Conservation (phyloP, 2,888 invertebrate genomes). For the Petrolisthes cinctipes region DNA sequence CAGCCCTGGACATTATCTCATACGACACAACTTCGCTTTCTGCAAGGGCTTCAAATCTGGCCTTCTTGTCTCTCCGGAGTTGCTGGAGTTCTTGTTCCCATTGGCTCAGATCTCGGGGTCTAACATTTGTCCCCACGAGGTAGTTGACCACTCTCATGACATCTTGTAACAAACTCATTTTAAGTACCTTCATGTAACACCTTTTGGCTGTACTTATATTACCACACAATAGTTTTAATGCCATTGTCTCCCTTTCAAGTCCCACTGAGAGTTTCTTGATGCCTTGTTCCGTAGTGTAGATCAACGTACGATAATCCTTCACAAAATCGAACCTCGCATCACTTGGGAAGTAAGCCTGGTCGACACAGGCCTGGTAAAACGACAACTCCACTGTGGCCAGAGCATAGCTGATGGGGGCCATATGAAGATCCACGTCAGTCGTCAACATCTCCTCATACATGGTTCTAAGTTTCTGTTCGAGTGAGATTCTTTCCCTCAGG, state of each 20-base stretch:
- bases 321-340: neutral
- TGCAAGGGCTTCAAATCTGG: conserved; percentile 16
- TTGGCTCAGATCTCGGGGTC: neutral
- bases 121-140: neutral
- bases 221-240: neutral
- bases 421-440: neutral
- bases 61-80: neutral
- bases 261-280: neutral
- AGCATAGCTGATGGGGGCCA: neutral
- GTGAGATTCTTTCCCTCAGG: neutral
- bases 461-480: neutral
- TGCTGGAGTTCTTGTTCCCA: neutral
- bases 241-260: neutral
- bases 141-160: neutral
- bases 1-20: neutral
- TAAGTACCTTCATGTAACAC: neutral
- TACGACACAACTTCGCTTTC: conserved; percentile 9
- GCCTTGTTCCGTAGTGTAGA: neutral
- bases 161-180: conserved; percentile 2
- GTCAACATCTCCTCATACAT: neutral
- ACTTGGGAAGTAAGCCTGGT: neutral
- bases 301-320: neutral
- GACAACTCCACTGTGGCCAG: neutral
- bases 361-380: neutral
- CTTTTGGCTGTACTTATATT: neutral